Percentiles rank a stretch among this genome's conserved stretches.
Conservation (phyloP, 2,113 vertebrate genomes). For the Morone chrysops region DNA sequence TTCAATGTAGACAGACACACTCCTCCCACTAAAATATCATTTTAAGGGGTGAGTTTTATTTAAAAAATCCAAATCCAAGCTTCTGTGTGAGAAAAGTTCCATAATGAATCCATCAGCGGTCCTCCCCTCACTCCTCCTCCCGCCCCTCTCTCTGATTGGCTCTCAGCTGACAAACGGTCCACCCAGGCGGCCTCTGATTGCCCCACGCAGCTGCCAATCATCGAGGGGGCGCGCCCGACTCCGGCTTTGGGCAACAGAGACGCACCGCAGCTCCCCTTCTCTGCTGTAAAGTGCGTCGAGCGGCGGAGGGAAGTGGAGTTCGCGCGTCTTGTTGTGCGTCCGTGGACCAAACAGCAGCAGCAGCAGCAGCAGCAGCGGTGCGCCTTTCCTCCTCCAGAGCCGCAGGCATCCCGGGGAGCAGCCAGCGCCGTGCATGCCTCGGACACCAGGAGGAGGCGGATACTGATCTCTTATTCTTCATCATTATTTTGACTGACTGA, state of each 20-base stretch:
- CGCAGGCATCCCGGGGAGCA: constrained; percentile 48
- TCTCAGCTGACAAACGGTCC: neutral
- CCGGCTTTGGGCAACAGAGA: constrained; percentile 45
- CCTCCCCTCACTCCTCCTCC: constrained; percentile 16
- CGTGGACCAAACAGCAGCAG: constrained; percentile 60
- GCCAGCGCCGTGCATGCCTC: constrained; percentile 48
- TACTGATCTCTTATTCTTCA: constrained; percentile 11
- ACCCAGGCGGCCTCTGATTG: constrained; percentile 61
- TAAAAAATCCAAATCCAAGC: neutral
- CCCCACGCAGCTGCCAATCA: constrained; percentile 62
- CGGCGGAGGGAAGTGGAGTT: constrained; percentile 59
- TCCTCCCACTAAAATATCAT: accelerated
- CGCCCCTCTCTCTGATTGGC: constrained; percentile 68
- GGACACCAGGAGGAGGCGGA: constrained; percentile 56
- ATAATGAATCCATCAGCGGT: constrained; percentile 34
- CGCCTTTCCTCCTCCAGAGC: constrained; percentile 54
- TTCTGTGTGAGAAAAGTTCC: constrained; percentile 17
- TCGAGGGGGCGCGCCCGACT: constrained; percentile 13
- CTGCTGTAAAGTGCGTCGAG: constrained; percentile 69
- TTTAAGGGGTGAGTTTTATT: neutral
- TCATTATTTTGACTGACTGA: constrained; percentile 41
- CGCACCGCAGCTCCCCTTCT: constrained; percentile 47
- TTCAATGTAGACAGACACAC: neutral
- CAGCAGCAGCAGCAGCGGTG: constrained; percentile 33
- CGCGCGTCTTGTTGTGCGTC: constrained; percentile 64